These are phyloP conservation scores for Anguilla anguilla DNA, from an alignment of 2,797 vertebrate genomes.

Conservation along the genomic window DNA sequence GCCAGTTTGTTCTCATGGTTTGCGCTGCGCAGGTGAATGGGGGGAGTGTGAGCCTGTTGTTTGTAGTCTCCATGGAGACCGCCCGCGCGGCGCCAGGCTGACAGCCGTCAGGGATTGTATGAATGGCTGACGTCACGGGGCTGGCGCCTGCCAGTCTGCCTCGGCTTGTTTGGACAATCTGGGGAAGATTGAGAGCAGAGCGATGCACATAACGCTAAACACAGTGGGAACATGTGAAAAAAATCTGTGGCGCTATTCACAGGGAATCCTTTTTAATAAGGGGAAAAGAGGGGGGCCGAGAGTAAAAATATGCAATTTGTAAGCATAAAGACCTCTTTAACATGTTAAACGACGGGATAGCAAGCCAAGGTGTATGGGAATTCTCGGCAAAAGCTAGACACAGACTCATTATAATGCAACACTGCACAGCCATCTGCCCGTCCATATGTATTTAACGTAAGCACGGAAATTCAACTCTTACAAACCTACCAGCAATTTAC, in stretches of 20 bases:
- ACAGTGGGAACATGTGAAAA: slow-evolving; percentile 74
- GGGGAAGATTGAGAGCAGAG: slow-evolving; percentile 72
- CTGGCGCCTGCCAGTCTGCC: slow-evolving; percentile 92
- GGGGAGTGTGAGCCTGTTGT: slow-evolving; percentile 68
- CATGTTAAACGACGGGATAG: slow-evolving; percentile 33
- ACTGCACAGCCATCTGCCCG: slow-evolving; percentile 24
- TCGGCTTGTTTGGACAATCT: slow-evolving; percentile 85
- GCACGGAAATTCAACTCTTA: background rate
- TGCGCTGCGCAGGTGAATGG: slow-evolving; percentile 79
- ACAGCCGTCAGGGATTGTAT: slow-evolving; percentile 90
- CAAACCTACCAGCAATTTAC: background rate
- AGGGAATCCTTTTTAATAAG: slow-evolving; percentile 53
- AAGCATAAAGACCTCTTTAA: slow-evolving; percentile 40
- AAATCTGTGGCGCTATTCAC: slow-evolving; percentile 71
- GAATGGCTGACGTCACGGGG: slow-evolving; percentile 95
- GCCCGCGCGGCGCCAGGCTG: slow-evolving; percentile 94
- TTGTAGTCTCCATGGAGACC: slow-evolving; percentile 89
- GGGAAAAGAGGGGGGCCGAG: slow-evolving; percentile 35
- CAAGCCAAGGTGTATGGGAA: slow-evolving; percentile 34
- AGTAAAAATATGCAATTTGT: slow-evolving; percentile 40
- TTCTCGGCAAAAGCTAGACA: slow-evolving; percentile 8
- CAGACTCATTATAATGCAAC: background rate
- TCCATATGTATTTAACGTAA: background rate
- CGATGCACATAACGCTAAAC: slow-evolving; percentile 66
- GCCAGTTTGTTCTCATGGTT: slow-evolving; percentile 75